A percentile compares a stretch with the other conserved stretches of the same genome.
Conservation (phyloP, 2,113 vertebrate species). For the Myiagra hebetior region DNA sequence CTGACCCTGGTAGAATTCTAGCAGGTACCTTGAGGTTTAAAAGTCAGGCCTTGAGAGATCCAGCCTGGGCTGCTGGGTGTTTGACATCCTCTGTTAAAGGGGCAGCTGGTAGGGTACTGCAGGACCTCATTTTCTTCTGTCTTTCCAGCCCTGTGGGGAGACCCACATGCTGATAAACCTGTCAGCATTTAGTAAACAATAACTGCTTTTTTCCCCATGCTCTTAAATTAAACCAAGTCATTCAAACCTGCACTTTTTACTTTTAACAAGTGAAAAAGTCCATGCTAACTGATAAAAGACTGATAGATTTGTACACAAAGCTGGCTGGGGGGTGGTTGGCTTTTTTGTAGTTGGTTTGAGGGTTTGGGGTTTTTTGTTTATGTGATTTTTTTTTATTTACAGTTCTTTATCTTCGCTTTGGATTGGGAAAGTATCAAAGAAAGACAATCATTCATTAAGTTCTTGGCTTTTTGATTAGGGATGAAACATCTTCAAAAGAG, state of each 20-base stretch:
- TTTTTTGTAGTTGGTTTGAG: neutral
- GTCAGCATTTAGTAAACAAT: neutral
- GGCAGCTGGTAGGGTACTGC: neutral
- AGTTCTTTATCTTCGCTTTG: neutral
- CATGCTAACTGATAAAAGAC: neutral
- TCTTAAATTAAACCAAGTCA: neutral
- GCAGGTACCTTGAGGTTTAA: neutral
- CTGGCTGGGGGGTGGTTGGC: neutral
- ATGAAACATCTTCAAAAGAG: neutral
- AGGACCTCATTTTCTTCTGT: rapidly evolving
- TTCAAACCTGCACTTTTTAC: neutral
- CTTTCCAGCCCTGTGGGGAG: neutral
- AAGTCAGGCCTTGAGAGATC: neutral
- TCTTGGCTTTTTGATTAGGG: neutral
- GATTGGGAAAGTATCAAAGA: neutral
- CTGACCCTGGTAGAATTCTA: neutral
- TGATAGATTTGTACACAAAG: neutral
- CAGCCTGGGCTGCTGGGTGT: neutral
- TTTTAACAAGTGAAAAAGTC: neutral
- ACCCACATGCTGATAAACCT: neutral
- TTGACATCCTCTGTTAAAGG: neutral
- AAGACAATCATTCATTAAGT: neutral
- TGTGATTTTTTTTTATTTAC: neutral
- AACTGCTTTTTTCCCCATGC: neutral
- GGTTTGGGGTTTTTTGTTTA: neutral